Evolutionary conservation across 2,888 invertebrate genomes (phyloP).

Genomic region (Slavum lentiscoides): DNA sequence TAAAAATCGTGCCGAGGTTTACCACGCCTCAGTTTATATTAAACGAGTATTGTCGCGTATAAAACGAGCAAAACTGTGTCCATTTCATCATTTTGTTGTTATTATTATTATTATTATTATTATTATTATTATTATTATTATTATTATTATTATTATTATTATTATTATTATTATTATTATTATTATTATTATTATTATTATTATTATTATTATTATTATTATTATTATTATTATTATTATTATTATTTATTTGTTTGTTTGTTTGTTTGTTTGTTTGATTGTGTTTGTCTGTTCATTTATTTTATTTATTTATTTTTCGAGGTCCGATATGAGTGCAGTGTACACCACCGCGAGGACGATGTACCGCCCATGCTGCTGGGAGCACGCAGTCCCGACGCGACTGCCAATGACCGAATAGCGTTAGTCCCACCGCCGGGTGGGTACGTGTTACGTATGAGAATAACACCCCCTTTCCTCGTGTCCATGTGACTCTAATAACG

Average conservation of each 20-base stretch:
- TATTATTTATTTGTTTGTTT: too few relatives aligned
- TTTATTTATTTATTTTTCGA: slow-evolving; percentile 11
- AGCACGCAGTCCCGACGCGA: slow-evolving; percentile 47
- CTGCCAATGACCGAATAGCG: slow-evolving; percentile 53
- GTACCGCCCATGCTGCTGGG: slow-evolving; percentile 22
- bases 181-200: too few relatives aligned
- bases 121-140: too few relatives aligned
- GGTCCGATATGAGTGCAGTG: slow-evolving; percentile 9
- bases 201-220: too few relatives aligned
- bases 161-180: too few relatives aligned
- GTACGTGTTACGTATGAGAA: slow-evolving; percentile 10
- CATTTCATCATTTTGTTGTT: slow-evolving; percentile 1
- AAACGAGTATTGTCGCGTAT: slow-evolving; percentile 6
- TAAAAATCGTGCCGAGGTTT: slow-evolving; percentile 39
- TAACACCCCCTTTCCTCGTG: slow-evolving; percentile 29
- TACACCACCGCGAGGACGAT: neutral
- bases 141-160: too few relatives aligned
- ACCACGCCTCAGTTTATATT: slow-evolving; percentile 21
- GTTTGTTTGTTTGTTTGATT: too few relatives aligned
- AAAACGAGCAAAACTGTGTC: slow-evolving; percentile 13
- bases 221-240: too few relatives aligned
- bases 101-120: neutral
- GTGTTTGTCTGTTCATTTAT: too few relatives aligned
- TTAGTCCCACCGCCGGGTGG: slow-evolving; percentile 44
- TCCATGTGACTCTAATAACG: neutral